Base-by-base conservation (phyloP, 2,113 vertebrate genomes). In the Ellobius talpinus region DNA sequence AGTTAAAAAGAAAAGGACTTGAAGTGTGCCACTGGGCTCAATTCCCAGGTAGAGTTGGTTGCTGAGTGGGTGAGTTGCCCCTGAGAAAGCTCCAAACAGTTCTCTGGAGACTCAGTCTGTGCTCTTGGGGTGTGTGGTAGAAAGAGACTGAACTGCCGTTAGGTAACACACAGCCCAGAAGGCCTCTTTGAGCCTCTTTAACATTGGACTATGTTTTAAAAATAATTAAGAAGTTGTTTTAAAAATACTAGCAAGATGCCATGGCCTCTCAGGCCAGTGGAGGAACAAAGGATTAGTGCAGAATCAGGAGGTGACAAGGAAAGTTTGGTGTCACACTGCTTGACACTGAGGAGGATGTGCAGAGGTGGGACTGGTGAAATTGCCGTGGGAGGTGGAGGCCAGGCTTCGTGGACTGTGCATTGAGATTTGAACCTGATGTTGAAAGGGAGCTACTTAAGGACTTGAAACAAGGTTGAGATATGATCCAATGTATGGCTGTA, bases 181-280 rank as follows among this genome's bases (percentile, higher is more conserved):
- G n/a, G 0, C 19, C 74, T 96, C 79, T 81, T 76, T 61, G 24
- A 90, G 47, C 19, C 58, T 58, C 58, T 58, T 58, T 23, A 65
- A 61, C 77, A 29, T 92, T 45, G 42, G 94, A 11, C 17, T 61
- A 91, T 84, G 42, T 76, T 96, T 92, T 86, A 88, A 92, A 45
- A 87, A 68, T 11, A 96, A 68, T 66, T 33, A 66, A 19, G 19
- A 77, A 17, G 58, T 81, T 24, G 63, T 61, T 47, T 50, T 45
- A 72, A 45, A 86, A 96, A 82, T 9, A 90, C 8, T 45, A 21
- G 29, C 16, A 29, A 58, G 63, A 39, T 39, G 0, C 31, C 55
- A 65, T 24, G 29, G 13, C 16, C 21, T 77, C 21, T 89, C 61
- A 45, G 47, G 61, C 24, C 72, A 86, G 8, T 63, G 74, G 86